phyloP scores from a whole-genome alignment of 2,113 vertebrate species.

The Aix galericulata region DNA sequence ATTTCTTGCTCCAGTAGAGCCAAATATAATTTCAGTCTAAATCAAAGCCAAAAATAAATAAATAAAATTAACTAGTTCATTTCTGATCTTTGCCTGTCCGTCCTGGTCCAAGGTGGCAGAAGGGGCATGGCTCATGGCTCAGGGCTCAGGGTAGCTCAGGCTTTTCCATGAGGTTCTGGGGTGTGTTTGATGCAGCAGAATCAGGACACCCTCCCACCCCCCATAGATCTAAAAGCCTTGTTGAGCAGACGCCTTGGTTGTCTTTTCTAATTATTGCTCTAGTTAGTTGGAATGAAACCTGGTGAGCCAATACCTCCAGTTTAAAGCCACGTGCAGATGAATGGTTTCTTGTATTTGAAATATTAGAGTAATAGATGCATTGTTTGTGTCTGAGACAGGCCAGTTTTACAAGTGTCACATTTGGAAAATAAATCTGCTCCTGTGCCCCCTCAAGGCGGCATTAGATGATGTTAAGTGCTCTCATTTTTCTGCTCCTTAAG shows the following conservation, averaged over 20 bases:
- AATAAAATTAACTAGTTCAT: not conserved
- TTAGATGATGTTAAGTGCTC: conserved; percentile 24
- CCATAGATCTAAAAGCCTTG: not conserved
- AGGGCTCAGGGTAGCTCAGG: not conserved
- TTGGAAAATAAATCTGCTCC: conserved; percentile 2
- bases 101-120: not conserved
- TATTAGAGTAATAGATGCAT: not conserved
- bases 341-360: not conserved
- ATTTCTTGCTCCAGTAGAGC: not conserved
- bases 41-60: not conserved
- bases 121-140: not conserved
- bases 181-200: not conserved
- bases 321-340: not conserved
- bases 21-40: not conserved
- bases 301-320: not conserved
- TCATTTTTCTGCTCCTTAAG: conserved; percentile 34
- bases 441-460: conserved; percentile 9
- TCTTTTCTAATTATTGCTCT: not conserved
- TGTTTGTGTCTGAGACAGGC: not conserved
- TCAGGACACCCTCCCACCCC: not conserved
- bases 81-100: accelerated
- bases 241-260: not conserved
- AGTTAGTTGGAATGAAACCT: not conserved
- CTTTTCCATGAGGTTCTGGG: not conserved
- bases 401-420: not conserved